Evolutionary conservation across 2,888 invertebrate species (phyloP), one percentile per base, ranked within the genome.

Genomic region (Oxyteleia sp.): DNA sequence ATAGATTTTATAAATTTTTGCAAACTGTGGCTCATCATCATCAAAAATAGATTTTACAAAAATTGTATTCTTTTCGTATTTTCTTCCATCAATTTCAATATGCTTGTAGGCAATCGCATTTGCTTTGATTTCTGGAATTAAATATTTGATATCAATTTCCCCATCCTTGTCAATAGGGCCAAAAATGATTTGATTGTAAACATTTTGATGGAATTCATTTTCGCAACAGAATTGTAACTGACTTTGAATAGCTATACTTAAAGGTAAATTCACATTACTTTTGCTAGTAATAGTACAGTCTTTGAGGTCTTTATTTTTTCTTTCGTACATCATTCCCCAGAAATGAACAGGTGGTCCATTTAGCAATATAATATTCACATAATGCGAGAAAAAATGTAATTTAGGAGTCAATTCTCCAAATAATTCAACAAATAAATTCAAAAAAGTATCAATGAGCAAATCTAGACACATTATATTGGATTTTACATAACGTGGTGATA

Each of bases 341-440:
- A 64, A 84, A 51, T 80, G 75, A 29, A 84, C 35, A 10, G 53
- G 26, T 18, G 84, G 75, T 10, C 84, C 59, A 29, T 84, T 80
- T 16, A 35, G 11, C 18, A 53, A 15, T 43, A 68, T 47, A 20
- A 53, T 61, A 5, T 53, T 29, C 13, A 47, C 38, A 68, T 79
- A 79, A 59, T 83, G 74, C 20, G 61, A 7, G 16, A 63, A 45
- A 38, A 79, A 78, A 57, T 83, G 82, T 47, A 83, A 64, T 61
- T 79, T 78, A 2, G 78, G 74, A n/a, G 51, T 78, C 2, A 74
- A 43, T 32, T 64, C n/a, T 35, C 57, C 74, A 57, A 61, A 68
- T 11, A 79, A 68, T 66, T 66, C 43, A 20, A 63, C 10, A 41
- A 72, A 82, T 11, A 53, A 18, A n/a, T 29, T 20, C 26, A 63